A percentile compares a stretch with the other conserved stretches of the same genome.
Evolutionary conservation across 2,888 invertebrate genomes (phyloP).

Genomic region (Ernsta delagoae): DNA sequence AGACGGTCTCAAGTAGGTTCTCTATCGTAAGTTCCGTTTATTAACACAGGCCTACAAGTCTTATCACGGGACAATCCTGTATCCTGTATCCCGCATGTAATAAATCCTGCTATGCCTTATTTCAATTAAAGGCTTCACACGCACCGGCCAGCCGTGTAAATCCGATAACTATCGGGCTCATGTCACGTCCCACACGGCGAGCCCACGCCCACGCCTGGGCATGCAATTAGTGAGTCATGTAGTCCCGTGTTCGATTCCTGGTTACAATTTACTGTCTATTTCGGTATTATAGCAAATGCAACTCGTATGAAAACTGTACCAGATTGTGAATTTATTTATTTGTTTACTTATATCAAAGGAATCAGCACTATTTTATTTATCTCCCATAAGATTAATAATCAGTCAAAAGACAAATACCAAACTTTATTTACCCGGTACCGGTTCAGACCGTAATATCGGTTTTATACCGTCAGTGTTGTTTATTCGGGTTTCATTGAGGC

Average conservation of each 20-base stretch:
- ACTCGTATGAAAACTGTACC: too few relatives aligned
- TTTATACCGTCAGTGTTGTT: conserved; percentile 39
- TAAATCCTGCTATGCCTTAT: not conserved
- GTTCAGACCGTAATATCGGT: conserved; percentile 50
- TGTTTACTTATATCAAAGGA: too few relatives aligned
- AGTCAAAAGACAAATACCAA: not conserved
- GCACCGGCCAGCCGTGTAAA: conserved; percentile 14
- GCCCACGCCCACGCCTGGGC: conserved; percentile 10
- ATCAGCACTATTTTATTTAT: too few relatives aligned
- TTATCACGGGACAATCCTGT: too few relatives aligned
- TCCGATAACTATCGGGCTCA: conserved; percentile 12
- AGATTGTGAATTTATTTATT: too few relatives aligned
- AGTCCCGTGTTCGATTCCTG: conserved; percentile 28
- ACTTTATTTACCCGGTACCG: conserved; percentile 50
- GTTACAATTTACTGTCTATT: conserved; percentile 14
- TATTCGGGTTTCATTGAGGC: conserved; percentile 14
- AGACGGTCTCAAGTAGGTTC: too few relatives aligned
- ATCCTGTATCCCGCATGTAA: too few relatives aligned
- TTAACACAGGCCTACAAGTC: too few relatives aligned
- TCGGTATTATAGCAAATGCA: not conserved
- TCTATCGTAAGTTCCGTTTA: too few relatives aligned
- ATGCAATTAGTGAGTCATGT: conserved; percentile 29
- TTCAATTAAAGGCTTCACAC: conserved; percentile 7
- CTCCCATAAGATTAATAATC: not conserved
- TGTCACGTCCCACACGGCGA: conserved; percentile 17